Evolutionary conservation across 2,113 vertebrate species (phyloP), one percentile per base, ranked within the genome.

Genomic region (Chlorodrepanis virens): DNA sequence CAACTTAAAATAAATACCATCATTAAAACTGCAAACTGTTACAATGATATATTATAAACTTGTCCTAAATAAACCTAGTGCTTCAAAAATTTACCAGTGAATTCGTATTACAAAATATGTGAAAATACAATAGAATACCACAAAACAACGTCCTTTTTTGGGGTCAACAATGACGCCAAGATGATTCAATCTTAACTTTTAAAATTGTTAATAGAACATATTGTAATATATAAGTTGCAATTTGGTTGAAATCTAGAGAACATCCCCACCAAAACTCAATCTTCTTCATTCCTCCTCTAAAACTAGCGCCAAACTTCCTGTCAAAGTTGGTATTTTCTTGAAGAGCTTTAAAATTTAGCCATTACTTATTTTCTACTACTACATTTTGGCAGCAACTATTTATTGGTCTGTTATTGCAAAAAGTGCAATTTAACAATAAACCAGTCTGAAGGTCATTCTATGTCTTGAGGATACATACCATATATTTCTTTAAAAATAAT

Each of bases 401-500:
- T 98, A 97, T 98, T 98, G 96, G 96, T 97, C 96, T 98, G 96
- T 98, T 96, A 98, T 96, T 98, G 98, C 97, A 98, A 96, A 97
- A 98, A 98, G 94, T 98, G 98, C 98, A 98, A 98, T 96, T 98
- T 97, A 97, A 98, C 97, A 98, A 98, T 98, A 98, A 98, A 98
- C 97, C 98, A 98, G 97, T 98, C 97, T 98, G 97, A 97, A 97
- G 97, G 97, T 98, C 98, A 98, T 98, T 97, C 98, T 97, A 98
- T 95, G 96, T 98, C 97, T 98, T 97, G 96, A 98, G 97, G 98
- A 98, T 98, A 98, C 98, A 98, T 98, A 98, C 97, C 97, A 98
- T 98, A 98, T 98, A 98, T 98, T 98, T 98, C 97, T 98, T 98
- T 98, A 98, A 98, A 98, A 98, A 98, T 98, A 97, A 98, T 98